A percentile compares a stretch with the other conserved stretches of the same genome.
phyloP scores from a whole-genome alignment of 2,113 vertebrate species.

The Galemys pyrenaicus region DNA sequence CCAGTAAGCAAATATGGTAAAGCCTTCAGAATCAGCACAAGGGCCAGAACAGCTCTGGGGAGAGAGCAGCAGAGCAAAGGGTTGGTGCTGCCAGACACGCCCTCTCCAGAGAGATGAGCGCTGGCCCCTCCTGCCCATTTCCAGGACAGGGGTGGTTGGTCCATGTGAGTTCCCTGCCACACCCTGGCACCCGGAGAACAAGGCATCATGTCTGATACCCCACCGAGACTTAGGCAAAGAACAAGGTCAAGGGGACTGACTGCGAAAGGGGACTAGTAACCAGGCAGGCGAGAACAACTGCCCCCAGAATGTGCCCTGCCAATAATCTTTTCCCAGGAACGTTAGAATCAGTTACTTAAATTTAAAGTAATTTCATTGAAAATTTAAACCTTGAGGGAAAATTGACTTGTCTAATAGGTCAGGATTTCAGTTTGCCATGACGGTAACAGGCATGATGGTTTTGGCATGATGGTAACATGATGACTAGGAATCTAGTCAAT shows the following conservation, averaged over 20 bases:
- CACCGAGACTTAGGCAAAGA: neutral
- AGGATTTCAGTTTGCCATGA: neutral
- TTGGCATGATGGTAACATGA: no score
- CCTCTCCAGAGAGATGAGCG: neutral
- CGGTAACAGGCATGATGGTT: neutral
- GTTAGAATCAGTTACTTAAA: neutral
- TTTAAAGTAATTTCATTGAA: neutral
- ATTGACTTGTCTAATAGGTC: neutral
- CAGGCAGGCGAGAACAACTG: neutral
- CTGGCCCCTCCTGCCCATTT: rapidly evolving
- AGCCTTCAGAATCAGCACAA: neutral
- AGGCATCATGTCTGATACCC: neutral
- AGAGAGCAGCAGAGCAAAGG: neutral
- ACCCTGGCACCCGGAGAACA: neutral
- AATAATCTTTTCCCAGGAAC: neutral
- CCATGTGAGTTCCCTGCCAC: neutral
- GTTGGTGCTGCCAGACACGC: neutral
- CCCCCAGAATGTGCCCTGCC: neutral
- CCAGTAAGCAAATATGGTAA: neutral
- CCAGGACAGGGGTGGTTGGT: no score
- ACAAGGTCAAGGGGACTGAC: neutral
- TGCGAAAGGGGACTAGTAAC: neutral
- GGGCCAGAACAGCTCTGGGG: neutral
- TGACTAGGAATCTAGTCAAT: neutral
- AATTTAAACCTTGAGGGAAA: neutral